phyloP scores from a whole-genome alignment of 2,888 invertebrate genomes.

The Pandemis corylana region DNA sequence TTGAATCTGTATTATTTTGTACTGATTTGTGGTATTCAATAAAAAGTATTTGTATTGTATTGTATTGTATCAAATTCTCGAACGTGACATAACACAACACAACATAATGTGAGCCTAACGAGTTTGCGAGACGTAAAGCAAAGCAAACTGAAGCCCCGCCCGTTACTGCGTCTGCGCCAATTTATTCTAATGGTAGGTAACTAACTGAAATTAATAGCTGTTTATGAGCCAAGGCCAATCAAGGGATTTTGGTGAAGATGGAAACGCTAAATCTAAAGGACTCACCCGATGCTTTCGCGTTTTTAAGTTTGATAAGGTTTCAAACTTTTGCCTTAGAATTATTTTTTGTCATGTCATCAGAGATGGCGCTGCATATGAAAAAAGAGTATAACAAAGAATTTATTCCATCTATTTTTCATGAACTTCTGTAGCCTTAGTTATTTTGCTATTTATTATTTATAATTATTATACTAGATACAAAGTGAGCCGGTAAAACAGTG shows the following conservation, averaged over 20 bases:
- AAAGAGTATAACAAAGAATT: not conserved
- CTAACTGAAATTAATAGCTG: conserved; percentile 35
- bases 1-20: too few species aligned
- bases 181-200: conserved; percentile 22
- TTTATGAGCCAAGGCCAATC: conserved; percentile 18
- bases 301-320: too few species aligned
- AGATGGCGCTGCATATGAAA: too few species aligned
- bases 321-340: too few species aligned
- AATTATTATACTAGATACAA: too few species aligned
- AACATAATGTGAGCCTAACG: not conserved
- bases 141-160: conserved; percentile 16
- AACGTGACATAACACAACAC: not conserved
- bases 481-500: too few species aligned
- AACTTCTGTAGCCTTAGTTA: too few species aligned
- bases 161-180: conserved; percentile 25
- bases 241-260: not conserved
- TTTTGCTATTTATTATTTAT: too few species aligned
- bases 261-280: not conserved
- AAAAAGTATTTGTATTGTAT: too few species aligned
- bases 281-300: not conserved
- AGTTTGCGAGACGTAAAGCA: conserved; percentile 24
- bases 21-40: too few species aligned
- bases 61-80: not conserved
- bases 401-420: too few species aligned
- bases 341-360: too few species aligned